Conservation (phyloP, 1,140 invertebrate species). For the Heliconius eleuchia region DNA sequence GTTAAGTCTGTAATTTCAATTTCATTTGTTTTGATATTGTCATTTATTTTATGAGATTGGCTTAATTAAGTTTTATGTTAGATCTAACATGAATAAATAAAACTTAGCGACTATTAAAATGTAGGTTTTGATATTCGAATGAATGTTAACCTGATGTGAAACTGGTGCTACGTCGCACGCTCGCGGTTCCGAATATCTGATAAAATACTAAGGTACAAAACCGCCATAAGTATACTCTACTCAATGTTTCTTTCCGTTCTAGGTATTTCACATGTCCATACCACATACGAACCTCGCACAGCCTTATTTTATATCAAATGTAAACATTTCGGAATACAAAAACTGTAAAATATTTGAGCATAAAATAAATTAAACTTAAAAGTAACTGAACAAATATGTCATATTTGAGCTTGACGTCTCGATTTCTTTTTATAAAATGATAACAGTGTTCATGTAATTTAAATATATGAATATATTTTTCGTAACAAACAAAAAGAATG, state of each 20-base stretch:
- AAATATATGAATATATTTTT: neutral
- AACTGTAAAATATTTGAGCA: conserved; percentile 39
- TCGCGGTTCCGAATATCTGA: neutral
- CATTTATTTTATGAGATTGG: conserved; percentile 24
- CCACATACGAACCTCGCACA: conserved; percentile 46
- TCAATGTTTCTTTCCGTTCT: neutral
- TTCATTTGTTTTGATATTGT: conserved; percentile 26
- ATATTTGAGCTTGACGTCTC: conserved; percentile 31
- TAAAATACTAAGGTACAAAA: conserved; percentile 1
- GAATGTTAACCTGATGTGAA: conserved; percentile 39
- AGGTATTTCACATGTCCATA: conserved; percentile 17
- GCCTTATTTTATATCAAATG: conserved; percentile 47
- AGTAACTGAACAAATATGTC: conserved; percentile 14
- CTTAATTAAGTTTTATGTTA: conserved; percentile 37
- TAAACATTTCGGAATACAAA: conserved; percentile 16
- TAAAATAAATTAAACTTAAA: conserved; percentile 29
- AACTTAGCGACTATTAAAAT: conserved; percentile 42
- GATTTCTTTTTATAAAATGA: neutral
- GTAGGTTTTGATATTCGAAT: conserved; percentile 39
- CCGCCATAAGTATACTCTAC: conserved; percentile 8
- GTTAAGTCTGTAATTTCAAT: conserved; percentile 15
- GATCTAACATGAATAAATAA: conserved; percentile 49
- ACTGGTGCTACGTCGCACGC: conserved; percentile 43
- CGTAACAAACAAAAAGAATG: neutral
- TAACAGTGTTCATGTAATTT: neutral